Evolutionary conservation across 2,797 vertebrate genomes (phyloP).

Genomic region (Emydoidea blandingii): DNA sequence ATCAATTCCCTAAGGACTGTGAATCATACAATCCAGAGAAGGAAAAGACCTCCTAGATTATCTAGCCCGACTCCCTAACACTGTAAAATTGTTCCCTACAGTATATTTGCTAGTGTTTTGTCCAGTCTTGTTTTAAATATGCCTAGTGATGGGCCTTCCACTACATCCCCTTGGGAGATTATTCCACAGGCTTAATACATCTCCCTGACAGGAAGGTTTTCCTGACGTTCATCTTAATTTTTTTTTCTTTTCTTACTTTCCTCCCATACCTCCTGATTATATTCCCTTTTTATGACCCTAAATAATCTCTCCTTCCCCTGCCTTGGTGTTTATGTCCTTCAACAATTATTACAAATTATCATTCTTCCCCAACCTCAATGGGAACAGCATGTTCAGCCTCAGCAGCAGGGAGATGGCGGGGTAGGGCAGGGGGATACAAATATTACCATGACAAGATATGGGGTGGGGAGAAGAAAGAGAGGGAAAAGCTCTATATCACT

Average conservation of each 20-base stretch:
- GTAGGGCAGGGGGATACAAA: neutral
- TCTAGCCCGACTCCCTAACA: neutral
- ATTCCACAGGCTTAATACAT: neutral
- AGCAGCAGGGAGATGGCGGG: accelerated
- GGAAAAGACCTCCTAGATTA: conserved; percentile 34
- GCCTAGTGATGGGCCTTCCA: neutral
- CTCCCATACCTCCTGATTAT: neutral
- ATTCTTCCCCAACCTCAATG: neutral
- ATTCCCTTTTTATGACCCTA: neutral
- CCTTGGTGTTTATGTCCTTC: neutral
- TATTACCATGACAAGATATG: neutral
- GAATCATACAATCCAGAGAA: conserved; percentile 38
- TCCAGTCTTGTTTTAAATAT: conserved; percentile 19
- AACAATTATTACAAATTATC: neutral
- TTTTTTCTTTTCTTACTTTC: neutral
- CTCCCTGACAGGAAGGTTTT: neutral
- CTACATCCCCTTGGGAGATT: neutral
- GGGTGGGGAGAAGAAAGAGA: neutral
- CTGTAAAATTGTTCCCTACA: neutral
- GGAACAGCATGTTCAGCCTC: too few relatives aligned
- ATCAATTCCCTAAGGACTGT: neutral
- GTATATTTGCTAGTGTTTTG: neutral
- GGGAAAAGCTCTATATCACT: neutral
- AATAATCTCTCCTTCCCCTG: neutral
- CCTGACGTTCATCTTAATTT: neutral